Evolutionary conservation across 2,797 vertebrate species (phyloP).

Genomic region (Pachyuromys duprasi): DNA sequence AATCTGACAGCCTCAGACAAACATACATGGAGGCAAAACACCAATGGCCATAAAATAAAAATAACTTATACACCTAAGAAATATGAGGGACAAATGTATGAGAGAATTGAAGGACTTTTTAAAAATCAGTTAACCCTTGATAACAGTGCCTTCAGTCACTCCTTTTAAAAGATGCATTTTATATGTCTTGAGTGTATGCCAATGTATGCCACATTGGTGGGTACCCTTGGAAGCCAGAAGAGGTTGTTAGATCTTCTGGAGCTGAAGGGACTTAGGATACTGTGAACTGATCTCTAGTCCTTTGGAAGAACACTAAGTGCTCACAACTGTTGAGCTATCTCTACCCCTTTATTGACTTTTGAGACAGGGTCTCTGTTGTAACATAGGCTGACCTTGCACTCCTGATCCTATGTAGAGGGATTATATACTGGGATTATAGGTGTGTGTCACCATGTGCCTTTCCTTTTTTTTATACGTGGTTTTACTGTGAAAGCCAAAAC

Average conservation of each 20-base stretch:
- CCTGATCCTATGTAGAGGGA: not conserved
- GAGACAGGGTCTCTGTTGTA: not conserved
- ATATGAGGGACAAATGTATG: not conserved
- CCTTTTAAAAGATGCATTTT: not conserved
- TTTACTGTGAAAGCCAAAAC: not conserved
- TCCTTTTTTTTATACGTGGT: not conserved
- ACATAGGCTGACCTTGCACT: not conserved
- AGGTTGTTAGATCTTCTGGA: not conserved
- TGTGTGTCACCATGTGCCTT: not conserved
- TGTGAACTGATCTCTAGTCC: not conserved
- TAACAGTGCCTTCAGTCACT: not conserved
- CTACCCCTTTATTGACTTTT: not conserved
- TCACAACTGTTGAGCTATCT: not conserved
- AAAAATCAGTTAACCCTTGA: not conserved
- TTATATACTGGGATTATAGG: not conserved
- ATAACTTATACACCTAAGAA: not conserved
- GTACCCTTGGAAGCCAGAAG: not conserved
- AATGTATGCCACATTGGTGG: not conserved
- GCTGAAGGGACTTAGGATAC: not conserved
- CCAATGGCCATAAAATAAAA: not conserved
- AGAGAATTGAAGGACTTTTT: not conserved
- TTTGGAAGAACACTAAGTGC: not conserved
- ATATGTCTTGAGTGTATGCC: not conserved
- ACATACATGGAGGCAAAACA: not conserved
- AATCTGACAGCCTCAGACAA: not conserved